phyloP scores from a whole-genome alignment of 2,797 vertebrate species.

The Hemitrygon akajei region DNA sequence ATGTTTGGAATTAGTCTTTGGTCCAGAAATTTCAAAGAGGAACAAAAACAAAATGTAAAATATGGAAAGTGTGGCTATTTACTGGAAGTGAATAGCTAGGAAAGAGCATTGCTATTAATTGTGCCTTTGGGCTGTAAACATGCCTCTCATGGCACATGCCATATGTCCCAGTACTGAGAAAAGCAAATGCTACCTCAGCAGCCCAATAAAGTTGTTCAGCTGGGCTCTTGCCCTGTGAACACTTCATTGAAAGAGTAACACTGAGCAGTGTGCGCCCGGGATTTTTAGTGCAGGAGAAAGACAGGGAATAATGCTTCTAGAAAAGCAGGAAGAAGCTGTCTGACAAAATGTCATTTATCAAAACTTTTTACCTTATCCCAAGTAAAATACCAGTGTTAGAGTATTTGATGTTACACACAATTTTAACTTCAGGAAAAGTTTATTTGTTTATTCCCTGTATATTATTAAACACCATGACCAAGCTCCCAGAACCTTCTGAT shows the following conservation, averaged over 20 bases:
- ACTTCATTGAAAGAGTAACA: conserved; percentile 19
- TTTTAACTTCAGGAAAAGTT: neutral
- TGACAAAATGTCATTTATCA: conserved; percentile 11
- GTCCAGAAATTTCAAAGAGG: neutral
- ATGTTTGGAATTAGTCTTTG: neutral
- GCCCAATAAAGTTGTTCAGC: conserved; percentile 42
- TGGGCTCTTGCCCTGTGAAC: conserved; percentile 29
- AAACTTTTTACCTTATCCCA: neutral
- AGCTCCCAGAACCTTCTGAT: neutral
- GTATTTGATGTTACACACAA: neutral
- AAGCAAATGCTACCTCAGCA: conserved; percentile 54
- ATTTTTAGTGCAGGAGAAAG: neutral
- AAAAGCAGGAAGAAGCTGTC: conserved; percentile 1
- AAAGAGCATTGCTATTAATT: conserved; percentile 39
- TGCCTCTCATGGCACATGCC: conserved; percentile 65
- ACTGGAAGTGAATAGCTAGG: neutral
- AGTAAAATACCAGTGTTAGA: neutral
- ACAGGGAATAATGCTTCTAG: neutral
- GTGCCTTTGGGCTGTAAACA: conserved; percentile 51
- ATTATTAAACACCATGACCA: neutral
- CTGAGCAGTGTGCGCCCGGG: conserved; percentile 18
- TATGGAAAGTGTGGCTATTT: neutral
- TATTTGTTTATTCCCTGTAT: neutral
- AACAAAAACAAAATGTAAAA: neutral
- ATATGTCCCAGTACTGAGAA: conserved; percentile 60